These are phyloP conservation scores for Gerris buenoi DNA, from an alignment of 1,140 invertebrate genomes.

Conservation along the genomic window DNA sequence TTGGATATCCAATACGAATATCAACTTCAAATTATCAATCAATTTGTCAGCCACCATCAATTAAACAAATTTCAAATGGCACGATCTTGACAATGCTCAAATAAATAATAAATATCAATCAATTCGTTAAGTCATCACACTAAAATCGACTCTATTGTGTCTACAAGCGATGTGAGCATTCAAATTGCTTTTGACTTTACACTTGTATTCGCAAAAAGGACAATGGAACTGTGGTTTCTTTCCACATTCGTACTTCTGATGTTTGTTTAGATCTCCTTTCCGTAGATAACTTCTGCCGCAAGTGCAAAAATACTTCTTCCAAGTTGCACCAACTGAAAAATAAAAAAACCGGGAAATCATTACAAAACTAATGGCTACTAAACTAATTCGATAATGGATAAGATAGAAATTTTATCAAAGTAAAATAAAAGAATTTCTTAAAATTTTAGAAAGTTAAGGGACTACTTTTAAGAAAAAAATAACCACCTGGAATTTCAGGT, in stretches of 20 bases:
- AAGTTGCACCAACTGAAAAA: too few relatives aligned
- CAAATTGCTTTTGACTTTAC: conserved; percentile 14
- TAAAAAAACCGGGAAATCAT: too few relatives aligned
- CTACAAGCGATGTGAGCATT: conserved; percentile 9
- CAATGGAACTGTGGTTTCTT: conserved; percentile 27
- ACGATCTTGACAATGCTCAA: background rate
- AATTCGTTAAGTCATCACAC: background rate
- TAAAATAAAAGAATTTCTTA: too few relatives aligned
- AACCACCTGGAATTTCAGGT: too few relatives aligned
- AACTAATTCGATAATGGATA: too few relatives aligned
- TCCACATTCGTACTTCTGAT: background rate
- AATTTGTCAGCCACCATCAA: too few relatives aligned
- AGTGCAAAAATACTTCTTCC: background rate
- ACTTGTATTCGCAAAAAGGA: conserved; percentile 14
- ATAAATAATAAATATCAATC: background rate
- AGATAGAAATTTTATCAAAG: too few relatives aligned
- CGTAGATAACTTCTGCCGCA: background rate
- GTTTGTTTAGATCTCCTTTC: conserved; percentile 26
- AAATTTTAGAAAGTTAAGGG: too few relatives aligned
- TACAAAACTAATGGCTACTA: too few relatives aligned
- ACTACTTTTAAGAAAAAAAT: too few relatives aligned
- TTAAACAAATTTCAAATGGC: background rate
- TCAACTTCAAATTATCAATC: too few relatives aligned
- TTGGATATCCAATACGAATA: too few relatives aligned
- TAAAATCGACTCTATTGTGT: background rate